Conservation (phyloP, 2,797 vertebrate species). For the Mus minutoides region DNA sequence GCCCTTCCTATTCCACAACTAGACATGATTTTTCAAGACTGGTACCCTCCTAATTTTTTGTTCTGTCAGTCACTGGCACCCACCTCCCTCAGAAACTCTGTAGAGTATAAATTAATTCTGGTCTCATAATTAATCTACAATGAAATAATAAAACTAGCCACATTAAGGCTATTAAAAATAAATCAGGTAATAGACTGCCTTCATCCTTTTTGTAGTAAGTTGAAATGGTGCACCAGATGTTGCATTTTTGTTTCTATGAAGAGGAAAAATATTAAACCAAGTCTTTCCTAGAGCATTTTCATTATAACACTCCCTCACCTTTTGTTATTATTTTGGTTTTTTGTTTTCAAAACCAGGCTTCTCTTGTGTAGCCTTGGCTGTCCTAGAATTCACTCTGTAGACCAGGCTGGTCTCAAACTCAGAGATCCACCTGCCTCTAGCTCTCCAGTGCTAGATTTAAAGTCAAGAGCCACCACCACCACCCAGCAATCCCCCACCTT, state of each 20-base stretch:
- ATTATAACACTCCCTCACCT: not conserved
- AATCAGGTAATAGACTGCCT: not conserved
- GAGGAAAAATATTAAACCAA: not conserved
- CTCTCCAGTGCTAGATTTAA: not conserved
- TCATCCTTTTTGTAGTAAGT: not conserved
- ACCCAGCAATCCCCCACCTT: not conserved
- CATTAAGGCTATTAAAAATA: not conserved
- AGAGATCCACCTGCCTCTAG: not conserved
- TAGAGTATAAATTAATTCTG: not conserved
- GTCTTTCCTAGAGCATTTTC: not conserved
- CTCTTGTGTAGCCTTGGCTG: not conserved
- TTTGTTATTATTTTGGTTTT: not conserved
- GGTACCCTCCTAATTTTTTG: not conserved
- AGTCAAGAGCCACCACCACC: not conserved
- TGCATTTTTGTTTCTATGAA: not conserved
- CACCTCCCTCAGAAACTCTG: not conserved
- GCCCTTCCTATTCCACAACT: not conserved
- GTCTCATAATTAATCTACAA: not conserved
- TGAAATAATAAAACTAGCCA: not conserved
- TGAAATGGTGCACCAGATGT: not conserved
- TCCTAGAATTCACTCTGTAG: not conserved
- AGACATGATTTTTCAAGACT: not conserved
- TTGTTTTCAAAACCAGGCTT: not conserved
- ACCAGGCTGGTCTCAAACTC: not conserved
- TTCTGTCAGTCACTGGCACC: not conserved